These are phyloP conservation scores for Cyrtorhinus lividipennis DNA, from an alignment of 1,140 invertebrate species.

Conservation along the genomic window DNA sequence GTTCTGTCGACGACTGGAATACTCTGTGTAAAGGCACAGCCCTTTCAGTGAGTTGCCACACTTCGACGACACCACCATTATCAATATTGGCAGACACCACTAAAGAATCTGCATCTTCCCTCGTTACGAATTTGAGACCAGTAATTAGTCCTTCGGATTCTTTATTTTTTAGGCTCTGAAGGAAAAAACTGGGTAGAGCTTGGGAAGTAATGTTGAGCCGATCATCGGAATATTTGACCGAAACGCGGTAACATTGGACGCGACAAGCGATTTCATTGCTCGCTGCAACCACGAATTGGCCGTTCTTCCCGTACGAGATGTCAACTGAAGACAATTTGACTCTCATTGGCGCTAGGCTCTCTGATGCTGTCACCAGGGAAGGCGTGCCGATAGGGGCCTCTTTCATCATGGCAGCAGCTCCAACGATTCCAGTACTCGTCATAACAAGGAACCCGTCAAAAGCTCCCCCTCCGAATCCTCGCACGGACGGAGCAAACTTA, in stretches of 20 bases:
- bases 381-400: conserved; percentile 28
- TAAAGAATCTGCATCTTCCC: conserved; percentile 67
- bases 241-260: conserved; percentile 59
- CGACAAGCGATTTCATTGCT: conserved; percentile 52
- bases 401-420: conserved; percentile 44
- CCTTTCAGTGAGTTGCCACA: conserved; percentile 75
- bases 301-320: conserved; percentile 60
- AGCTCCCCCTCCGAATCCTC: conserved; percentile 70
- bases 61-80: conserved; percentile 47
- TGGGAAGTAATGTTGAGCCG: conserved; percentile 47
- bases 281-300: conserved; percentile 63
- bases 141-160: conserved; percentile 34
- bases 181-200: conserved; percentile 65
- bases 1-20: conserved; percentile 33
- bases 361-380: conserved; percentile 34
- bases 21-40: conserved; percentile 61
- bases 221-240: conserved; percentile 41
- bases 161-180: conserved; percentile 40
- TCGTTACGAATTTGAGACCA: conserved; percentile 62
- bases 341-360: conserved; percentile 56
- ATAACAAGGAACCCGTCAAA: conserved; percentile 66
- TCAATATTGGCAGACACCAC: conserved; percentile 51
- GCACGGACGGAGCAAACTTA: conserved; percentile 60
- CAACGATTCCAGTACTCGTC: conserved; percentile 68
- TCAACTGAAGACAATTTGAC: conserved; percentile 59